Evolutionary conservation across 2,888 invertebrate genomes (phyloP).

Genomic region (Pammene aurita): DNA sequence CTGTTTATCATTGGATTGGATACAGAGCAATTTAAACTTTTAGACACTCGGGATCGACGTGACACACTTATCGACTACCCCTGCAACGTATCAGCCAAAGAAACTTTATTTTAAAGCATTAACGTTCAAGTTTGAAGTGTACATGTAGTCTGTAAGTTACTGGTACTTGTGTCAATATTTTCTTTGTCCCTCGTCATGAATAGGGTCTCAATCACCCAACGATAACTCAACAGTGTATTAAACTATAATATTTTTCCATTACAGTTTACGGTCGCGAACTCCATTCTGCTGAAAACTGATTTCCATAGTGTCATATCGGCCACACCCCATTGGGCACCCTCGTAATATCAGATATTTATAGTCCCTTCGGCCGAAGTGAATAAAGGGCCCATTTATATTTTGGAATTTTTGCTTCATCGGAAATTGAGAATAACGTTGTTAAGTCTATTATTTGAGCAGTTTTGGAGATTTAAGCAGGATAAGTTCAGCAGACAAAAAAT

Average conservation of each 20-base stretch:
- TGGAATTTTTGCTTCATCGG: constrained; percentile 25
- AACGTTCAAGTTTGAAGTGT: constrained; percentile 3
- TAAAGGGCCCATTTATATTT: constrained; percentile 39
- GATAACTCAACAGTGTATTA: constrained; percentile 33
- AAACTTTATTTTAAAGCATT: constrained; percentile 5
- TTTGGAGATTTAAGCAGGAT: constrained; percentile 17
- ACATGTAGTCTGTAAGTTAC: constrained; percentile 5
- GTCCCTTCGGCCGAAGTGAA: constrained; percentile 47
- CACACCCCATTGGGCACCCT: constrained; percentile 56
- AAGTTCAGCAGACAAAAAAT: constrained; percentile 21
- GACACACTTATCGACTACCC: constrained; percentile 16
- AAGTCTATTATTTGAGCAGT: constrained; percentile 18
- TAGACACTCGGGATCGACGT: constrained; percentile 27
- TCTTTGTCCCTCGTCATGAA: constrained; percentile 15
- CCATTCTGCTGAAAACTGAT: constrained; percentile 50
- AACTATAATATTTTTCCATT: constrained; percentile 39
- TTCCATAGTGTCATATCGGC: constrained; percentile 54
- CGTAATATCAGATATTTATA: constrained; percentile 59
- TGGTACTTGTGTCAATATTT: constrained; percentile 18
- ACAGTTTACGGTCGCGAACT: constrained; percentile 39
- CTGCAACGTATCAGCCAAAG: neutral
- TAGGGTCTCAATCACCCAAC: constrained; percentile 26
- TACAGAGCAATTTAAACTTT: constrained; percentile 26
- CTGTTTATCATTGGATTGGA: constrained; percentile 20
- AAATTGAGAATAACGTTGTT: constrained; percentile 32